Percentiles rank a stretch among this genome's conserved stretches.
Conservation (phyloP, 1,140 invertebrate genomes). For the Steinernema feltiae region DNA sequence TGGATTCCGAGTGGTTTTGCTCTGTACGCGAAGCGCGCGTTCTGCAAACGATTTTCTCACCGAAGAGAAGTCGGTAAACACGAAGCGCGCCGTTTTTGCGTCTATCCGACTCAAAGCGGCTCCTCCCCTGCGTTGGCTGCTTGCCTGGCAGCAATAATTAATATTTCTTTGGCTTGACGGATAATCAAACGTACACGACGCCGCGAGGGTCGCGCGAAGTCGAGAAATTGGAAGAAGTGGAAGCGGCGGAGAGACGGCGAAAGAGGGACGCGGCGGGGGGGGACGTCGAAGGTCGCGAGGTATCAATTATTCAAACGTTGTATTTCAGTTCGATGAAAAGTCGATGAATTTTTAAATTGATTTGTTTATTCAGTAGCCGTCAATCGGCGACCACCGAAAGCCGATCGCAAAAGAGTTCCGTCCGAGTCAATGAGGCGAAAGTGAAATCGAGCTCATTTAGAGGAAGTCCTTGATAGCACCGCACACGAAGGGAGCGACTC, state of each 20-base stretch:
- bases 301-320: conserved; percentile 6
- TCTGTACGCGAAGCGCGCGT: too few relatives aligned
- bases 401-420: background rate
- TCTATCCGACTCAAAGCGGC: too few relatives aligned
- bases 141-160: background rate
- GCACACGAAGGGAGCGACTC: too few relatives aligned
- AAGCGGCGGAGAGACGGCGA: background rate
- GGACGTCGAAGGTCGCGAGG: background rate
- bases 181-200: background rate
- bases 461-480: too few relatives aligned
- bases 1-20: too few relatives aligned
- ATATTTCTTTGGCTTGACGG: background rate
- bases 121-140: background rate
- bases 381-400: background rate
- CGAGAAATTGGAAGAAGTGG: background rate
- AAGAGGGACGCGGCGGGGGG: background rate
- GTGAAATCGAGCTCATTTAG: too few relatives aligned
- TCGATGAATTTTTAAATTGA: background rate
- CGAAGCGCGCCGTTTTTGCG: too few relatives aligned
- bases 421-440: too few relatives aligned
- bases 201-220: background rate
- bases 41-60: background rate
- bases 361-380: background rate
- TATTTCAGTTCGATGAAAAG: background rate
- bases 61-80: too few relatives aligned